Percentiles rank a stretch among this genome's conserved stretches.
These are phyloP conservation scores for Patagioenas fasciata DNA, from an alignment of 2,113 vertebrate species.

Conservation along the genomic window DNA sequence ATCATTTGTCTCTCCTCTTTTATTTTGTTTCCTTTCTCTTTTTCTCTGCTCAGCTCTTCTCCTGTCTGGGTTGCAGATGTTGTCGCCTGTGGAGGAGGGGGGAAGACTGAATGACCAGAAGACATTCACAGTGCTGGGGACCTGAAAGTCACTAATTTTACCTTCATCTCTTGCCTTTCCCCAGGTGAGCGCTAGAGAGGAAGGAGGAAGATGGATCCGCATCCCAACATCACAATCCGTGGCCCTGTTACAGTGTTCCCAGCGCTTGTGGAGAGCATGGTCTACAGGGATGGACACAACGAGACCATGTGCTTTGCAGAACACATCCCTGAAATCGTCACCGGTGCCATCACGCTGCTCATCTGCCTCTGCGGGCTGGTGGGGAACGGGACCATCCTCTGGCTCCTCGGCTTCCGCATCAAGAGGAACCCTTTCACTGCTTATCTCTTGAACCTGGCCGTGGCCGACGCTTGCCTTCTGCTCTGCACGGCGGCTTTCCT, in stretches of 20 bases:
- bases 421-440: neutral
- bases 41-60: neutral
- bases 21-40: neutral
- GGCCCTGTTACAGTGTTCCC: neutral
- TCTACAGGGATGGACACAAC: neutral
- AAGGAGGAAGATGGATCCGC: neutral
- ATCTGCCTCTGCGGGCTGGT: neutral
- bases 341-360: neutral
- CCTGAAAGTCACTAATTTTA: neutral
- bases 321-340: neutral
- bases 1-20: no score
- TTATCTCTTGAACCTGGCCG: conserved; percentile 23
- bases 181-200: neutral
- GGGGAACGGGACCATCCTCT: conserved; percentile 28
- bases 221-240: neutral
- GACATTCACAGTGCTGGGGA: neutral
- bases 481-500: neutral
- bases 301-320: neutral
- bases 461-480: conserved; percentile 14
- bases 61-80: neutral
- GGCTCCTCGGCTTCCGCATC: conserved; percentile 1
- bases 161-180: neutral
- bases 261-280: accelerated
- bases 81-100: neutral
- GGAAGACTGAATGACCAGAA: neutral